A percentile compares a stretch with the other conserved stretches of the same genome.
Conservation (phyloP, 35 echinoderm and acorn worm genomes). For the Chiridota heheva region DNA sequence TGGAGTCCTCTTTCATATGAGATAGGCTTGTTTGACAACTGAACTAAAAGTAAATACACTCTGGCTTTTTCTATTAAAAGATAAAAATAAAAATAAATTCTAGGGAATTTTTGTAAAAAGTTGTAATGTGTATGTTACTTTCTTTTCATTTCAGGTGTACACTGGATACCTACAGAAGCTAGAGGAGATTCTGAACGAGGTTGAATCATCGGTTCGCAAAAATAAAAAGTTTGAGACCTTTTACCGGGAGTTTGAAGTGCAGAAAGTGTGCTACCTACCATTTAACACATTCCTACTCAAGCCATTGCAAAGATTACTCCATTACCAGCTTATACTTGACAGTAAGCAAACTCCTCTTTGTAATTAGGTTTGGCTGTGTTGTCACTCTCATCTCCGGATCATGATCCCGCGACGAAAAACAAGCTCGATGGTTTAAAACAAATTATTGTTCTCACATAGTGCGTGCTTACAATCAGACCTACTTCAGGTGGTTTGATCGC, state of each 20-base stretch:
- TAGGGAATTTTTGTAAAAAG: too few species aligned
- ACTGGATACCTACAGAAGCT: slow-evolving; percentile 80
- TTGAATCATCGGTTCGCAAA: slow-evolving; percentile 65
- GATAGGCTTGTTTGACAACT: too few species aligned
- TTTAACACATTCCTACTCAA: slow-evolving; percentile 99
- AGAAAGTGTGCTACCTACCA: slow-evolving; percentile 99
- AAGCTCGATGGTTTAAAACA: background rate
- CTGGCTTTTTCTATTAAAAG: too few species aligned
- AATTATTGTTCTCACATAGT: background rate
- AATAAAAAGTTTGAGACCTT: slow-evolving; percentile 97
- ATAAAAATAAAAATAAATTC: too few species aligned
- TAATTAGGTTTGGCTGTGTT: background rate
- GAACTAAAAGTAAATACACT: background rate
- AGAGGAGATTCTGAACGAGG: slow-evolving; percentile 73
- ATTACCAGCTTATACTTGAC: slow-evolving; percentile 89
- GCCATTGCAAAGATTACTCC: slow-evolving; percentile 88
- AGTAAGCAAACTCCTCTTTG: slow-evolving; percentile 40
- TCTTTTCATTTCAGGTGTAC: slow-evolving; percentile 63
- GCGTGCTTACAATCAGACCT: too few species aligned
- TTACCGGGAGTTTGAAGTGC: slow-evolving; percentile 96
- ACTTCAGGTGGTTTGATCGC: too few species aligned
- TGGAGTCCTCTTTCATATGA: too few species aligned
- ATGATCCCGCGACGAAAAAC: background rate
- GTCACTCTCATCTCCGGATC: background rate
- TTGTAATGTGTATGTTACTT: background rate